These are phyloP conservation scores for Eustalomyia histrio DNA, from an alignment of 2,888 invertebrate genomes.

Conservation along the genomic window DNA sequence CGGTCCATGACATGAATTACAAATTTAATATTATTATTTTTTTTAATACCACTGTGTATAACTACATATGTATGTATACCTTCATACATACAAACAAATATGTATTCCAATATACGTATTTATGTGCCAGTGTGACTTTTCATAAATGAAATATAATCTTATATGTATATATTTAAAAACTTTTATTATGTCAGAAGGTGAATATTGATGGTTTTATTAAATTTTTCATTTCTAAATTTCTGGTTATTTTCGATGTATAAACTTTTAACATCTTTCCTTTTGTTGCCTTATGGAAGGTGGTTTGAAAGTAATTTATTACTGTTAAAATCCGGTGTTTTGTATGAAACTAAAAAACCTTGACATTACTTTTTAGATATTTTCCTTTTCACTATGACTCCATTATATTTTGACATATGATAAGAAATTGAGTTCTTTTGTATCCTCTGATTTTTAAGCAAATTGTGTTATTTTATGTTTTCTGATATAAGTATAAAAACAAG, in stretches of 20 bases:
- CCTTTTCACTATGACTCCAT: neutral
- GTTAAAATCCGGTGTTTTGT: conserved; percentile 5
- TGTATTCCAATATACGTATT: neutral
- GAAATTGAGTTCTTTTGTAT: neutral
- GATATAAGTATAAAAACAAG: neutral
- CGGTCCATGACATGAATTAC: no score
- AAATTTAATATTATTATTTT: no score
- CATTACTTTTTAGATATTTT: neutral
- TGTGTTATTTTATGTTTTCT: conserved; percentile 7
- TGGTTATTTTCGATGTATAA: conserved; percentile 23
- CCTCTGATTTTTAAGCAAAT: neutral
- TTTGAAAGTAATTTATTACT: conserved; percentile 34
- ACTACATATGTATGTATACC: neutral
- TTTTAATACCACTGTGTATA: no score
- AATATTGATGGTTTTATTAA: conserved; percentile 51
- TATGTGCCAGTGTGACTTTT: neutral
- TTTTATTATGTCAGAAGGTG: conserved; percentile 30
- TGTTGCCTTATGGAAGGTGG: neutral
- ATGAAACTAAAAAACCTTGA: conserved; percentile 7
- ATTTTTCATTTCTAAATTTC: conserved; percentile 14
- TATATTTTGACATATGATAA: conserved; percentile 7
- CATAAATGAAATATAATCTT: conserved; percentile 45
- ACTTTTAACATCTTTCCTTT: neutral
- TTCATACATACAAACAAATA: neutral
- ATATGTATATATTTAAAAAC: conserved; percentile 27